Percentiles rank a stretch among this genome's conserved stretches.
These are phyloP conservation scores for Clinocottus analis DNA, from an alignment of 2,113 vertebrate genomes.

Conservation along the genomic window DNA sequence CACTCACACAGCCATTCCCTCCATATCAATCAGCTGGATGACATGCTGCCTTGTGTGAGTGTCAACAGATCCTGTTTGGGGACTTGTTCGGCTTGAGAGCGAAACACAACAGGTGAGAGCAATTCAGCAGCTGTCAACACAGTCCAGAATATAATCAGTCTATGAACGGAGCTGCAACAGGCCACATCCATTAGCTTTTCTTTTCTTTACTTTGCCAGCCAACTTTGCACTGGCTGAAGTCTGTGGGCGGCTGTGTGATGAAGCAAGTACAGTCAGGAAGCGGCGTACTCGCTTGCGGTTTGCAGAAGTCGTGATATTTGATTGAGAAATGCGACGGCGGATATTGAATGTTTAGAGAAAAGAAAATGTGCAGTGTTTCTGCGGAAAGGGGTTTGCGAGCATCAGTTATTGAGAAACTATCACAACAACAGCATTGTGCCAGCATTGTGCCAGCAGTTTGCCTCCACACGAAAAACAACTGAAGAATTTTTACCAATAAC, in stretches of 20 bases:
- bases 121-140: constrained; percentile 78
- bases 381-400: constrained; percentile 23
- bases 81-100: constrained; percentile 71
- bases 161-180: constrained; percentile 58
- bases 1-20: constrained; percentile 47
- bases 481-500: constrained; percentile 6
- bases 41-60: constrained; percentile 61
- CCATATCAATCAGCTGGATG: constrained; percentile 71
- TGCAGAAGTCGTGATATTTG: constrained; percentile 41
- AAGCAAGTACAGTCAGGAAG: constrained; percentile 29
- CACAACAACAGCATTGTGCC: constrained; percentile 30
- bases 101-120: constrained; percentile 78
- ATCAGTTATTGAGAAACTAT: constrained; percentile 54
- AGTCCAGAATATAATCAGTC: constrained; percentile 70
- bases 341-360: constrained; percentile 35
- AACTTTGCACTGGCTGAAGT: constrained; percentile 12
- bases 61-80: constrained; percentile 73
- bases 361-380: constrained; percentile 23
- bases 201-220: constrained; percentile 26
- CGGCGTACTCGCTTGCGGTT: constrained; percentile 37
- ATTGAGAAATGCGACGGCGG: constrained; percentile 56
- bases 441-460: neutral
- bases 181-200: constrained; percentile 55
- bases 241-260: constrained; percentile 14
- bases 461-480: neutral